Evolutionary conservation across 2,113 vertebrate genomes (phyloP), one percentile per base, ranked within the genome.

Genomic region (Athene cunicularia): DNA sequence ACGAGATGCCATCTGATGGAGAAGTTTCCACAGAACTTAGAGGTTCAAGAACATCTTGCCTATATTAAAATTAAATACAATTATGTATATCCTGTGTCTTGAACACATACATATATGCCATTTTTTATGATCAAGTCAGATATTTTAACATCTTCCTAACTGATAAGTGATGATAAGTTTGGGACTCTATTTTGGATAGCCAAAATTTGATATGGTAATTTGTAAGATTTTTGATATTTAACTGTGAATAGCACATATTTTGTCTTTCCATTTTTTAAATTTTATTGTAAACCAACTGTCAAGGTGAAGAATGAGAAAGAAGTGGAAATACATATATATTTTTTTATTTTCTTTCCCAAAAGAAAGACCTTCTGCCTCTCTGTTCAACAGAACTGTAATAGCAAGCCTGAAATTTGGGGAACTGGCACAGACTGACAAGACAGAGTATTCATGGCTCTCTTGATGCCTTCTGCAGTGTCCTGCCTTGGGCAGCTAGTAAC

Each of bases 21-120:
- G 22, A 76, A 73, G 5, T 74, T 96, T 91, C 39, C 10, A 37
- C 17, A 67, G 59, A 76, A 55, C 14, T 59, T 76, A 68, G 23
- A 75, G 21, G 30, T 77, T 92, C 14, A 79, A 84, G 86, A 92
- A 5, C 11, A 55, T 86, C 86, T 85, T 79, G 5, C 7, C 8
- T 32, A 4, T 60, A 16, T 39, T 58, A n/a, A 47, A 47, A n/a
- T 33, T 30, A 22, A 24, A 58, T 45, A 43, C 62, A 58, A 20
- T 11, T 8, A 37, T 21, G 1, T 72, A 32, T 37, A 12, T 5
- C 16, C 11, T 47, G 1, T 70, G 14, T 62, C 24, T 64, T 62
- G n/a, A 26, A 59, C 6, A 11, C 24, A 32, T 3, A 35, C 1
- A 28, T 45, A 30, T 50, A 27, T 67, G 2, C 2, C 4, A 6